These are phyloP conservation scores for Python bivittatus DNA, from an alignment of 2,113 vertebrate species.

Conservation along the genomic window DNA sequence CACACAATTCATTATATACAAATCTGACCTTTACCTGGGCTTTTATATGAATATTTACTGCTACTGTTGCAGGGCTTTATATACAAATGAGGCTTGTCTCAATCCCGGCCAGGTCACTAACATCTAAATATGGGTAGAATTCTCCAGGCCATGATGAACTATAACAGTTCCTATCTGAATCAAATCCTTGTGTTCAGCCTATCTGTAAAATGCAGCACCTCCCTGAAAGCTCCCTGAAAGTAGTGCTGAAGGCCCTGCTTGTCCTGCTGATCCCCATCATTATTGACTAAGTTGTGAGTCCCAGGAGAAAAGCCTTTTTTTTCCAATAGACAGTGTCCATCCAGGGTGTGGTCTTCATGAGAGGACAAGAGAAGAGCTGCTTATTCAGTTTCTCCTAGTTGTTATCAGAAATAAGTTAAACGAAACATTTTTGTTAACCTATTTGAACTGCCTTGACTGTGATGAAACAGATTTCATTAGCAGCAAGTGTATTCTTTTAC, in stretches of 20 bases:
- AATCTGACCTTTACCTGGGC: neutral
- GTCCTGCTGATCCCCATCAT: neutral
- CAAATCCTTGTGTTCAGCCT: neutral
- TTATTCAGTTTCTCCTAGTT: conserved; percentile 32
- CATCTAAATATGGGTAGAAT: neutral
- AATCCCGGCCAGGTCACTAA: neutral
- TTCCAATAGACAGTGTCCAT: conserved; percentile 49
- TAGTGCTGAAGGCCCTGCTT: neutral
- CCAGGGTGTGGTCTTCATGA: conserved; percentile 52
- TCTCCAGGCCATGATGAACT: neutral
- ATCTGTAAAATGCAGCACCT: neutral
- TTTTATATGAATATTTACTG: neutral
- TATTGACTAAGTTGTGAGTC: conserved; percentile 29
- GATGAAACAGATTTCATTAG: conserved; percentile 67
- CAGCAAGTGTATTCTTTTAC: conserved; percentile 63
- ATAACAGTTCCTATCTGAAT: neutral
- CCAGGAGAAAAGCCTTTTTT: conserved; percentile 38
- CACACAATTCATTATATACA: neutral
- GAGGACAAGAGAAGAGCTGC: conserved; percentile 36
- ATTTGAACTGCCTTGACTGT: conserved; percentile 42
- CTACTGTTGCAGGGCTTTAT: neutral
- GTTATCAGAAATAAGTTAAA: conserved; percentile 54
- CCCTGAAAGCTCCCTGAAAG: neutral
- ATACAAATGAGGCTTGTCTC: neutral
- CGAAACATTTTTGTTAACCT: conserved; percentile 56